These are phyloP conservation scores for Prinia subflava DNA, from an alignment of 2,113 vertebrate genomes.

Conservation along the genomic window DNA sequence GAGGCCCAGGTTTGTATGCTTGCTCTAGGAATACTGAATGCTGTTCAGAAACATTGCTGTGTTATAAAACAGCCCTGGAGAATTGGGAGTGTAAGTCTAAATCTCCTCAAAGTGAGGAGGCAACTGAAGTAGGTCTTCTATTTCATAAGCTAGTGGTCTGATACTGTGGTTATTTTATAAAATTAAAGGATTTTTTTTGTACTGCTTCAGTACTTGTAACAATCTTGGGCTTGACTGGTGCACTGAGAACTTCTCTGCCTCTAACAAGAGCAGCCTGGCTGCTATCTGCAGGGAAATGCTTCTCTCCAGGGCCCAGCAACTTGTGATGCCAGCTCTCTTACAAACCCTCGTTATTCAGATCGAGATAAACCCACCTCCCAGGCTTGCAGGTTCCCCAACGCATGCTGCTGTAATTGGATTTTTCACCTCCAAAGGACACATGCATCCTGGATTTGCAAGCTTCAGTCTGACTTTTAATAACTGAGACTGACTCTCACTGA, in stretches of 20 bases:
- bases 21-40: neutral
- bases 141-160: constrained; percentile 30
- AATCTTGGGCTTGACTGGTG: neutral
- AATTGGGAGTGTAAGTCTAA: neutral
- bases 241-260: constrained; percentile 15
- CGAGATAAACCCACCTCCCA: constrained; percentile 32
- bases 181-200: neutral
- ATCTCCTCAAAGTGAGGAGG: neutral
- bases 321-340: constrained; percentile 28
- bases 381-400: neutral
- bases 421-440: constrained; percentile 59
- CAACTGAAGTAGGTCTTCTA: constrained; percentile 20
- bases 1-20: neutral
- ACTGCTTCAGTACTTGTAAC: neutral
- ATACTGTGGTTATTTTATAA: neutral
- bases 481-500: neutral
- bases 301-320: constrained; percentile 28
- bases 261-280: constrained; percentile 10
- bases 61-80: neutral
- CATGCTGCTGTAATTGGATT: constrained; percentile 48
- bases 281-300: neutral
- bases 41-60: neutral
- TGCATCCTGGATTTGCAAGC: constrained; percentile 42
- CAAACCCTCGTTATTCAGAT: constrained; percentile 15
- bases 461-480: constrained; percentile 24